Conservation (phyloP, 2,113 vertebrate species). For the Spilogale gracilis region DNA sequence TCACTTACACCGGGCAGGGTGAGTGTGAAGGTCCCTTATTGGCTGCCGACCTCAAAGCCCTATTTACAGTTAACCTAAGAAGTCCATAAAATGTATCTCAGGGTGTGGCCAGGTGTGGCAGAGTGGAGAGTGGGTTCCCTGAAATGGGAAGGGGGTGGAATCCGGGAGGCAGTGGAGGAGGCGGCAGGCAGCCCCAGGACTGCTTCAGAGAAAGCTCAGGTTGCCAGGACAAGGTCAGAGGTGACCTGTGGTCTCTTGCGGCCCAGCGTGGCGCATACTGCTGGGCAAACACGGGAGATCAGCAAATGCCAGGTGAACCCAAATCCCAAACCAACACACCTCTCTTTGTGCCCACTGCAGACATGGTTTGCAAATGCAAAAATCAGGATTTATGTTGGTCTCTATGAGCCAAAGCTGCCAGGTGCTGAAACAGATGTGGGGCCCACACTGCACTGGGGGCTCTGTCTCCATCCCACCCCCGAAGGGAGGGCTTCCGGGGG, state of each 20-base stretch:
- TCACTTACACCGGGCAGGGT: neutral
- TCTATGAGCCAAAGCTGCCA: neutral
- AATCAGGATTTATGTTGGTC: neutral
- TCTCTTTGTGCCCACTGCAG: neutral
- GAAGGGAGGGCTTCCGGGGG: no score
- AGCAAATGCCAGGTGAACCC: neutral
- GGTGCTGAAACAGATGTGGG: neutral
- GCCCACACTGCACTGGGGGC: rapidly evolving
- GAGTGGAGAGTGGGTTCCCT: neutral
- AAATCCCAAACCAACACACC: neutral
- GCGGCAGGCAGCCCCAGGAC: neutral
- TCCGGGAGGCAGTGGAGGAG: neutral
- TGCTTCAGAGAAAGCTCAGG: neutral
- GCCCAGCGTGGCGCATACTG: neutral
- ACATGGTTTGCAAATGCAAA: neutral
- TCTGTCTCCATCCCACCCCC: neutral
- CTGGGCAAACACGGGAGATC: neutral
- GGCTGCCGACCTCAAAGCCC: neutral
- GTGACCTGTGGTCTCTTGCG: neutral
- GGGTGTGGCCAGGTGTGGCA: neutral
- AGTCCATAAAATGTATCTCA: rapidly evolving
- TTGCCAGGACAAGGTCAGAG: neutral
- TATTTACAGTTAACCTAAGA: neutral
- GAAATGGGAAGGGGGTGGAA: neutral
- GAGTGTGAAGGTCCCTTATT: neutral